Percentiles rank a stretch among this genome's conserved stretches.
These are phyloP conservation scores for Sebastes kiyomatsui DNA, from an alignment of 2,797 vertebrate genomes.

Conservation along the genomic window DNA sequence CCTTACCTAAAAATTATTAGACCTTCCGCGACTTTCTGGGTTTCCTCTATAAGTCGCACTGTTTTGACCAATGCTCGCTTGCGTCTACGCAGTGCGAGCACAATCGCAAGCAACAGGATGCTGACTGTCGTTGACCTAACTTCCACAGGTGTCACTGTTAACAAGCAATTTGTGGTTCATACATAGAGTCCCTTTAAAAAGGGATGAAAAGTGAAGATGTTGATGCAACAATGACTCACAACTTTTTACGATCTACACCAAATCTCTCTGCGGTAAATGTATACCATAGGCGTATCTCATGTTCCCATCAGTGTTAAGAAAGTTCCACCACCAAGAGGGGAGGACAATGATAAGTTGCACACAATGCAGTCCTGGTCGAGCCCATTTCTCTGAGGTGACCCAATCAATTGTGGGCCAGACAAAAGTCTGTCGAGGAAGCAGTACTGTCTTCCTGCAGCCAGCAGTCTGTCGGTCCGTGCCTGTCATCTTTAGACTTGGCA, in stretches of 20 bases:
- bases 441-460: constrained; percentile 53
- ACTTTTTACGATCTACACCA: background rate
- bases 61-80: accelerated
- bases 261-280: constrained; percentile 2
- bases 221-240: background rate
- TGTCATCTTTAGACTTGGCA: constrained; percentile 47
- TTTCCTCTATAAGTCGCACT: too few species aligned
- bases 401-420: constrained; percentile 74
- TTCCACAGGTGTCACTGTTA: too few species aligned
- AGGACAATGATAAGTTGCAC: constrained; percentile 56
- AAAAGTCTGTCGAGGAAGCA: constrained; percentile 62
- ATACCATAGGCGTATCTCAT: constrained; percentile 24
- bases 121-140: too few species aligned
- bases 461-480: constrained; percentile 41
- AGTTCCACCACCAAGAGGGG: constrained; percentile 16
- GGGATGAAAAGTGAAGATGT: background rate
- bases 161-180: too few species aligned
- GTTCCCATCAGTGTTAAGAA: constrained; percentile 37
- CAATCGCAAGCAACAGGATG: too few species aligned
- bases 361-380: constrained; percentile 34
- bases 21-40: too few species aligned
- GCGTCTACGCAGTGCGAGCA: too few species aligned
- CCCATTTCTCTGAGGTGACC: constrained; percentile 63
- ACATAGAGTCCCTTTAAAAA: too few species aligned
- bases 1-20: too few species aligned